Evolutionary conservation across 2,113 vertebrate genomes (phyloP), one percentile per base, ranked within the genome.

Genomic region (Pycnonotus jocosus): DNA sequence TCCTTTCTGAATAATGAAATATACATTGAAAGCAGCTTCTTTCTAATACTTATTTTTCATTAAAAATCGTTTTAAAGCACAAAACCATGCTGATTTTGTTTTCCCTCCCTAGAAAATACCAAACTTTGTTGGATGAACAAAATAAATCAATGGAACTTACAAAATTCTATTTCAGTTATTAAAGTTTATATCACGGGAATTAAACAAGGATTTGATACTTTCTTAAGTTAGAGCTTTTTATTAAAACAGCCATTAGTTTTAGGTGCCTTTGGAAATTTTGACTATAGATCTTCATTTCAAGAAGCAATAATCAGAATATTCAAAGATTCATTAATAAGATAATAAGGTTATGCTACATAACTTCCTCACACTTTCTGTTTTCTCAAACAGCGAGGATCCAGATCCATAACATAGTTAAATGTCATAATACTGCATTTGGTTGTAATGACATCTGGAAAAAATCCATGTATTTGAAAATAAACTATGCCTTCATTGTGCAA

Each of bases 131-230:
- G 57, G 77, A 51, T 6, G 18, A 92, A 50, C 53, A 54, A 96
- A 93, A 93, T n/a, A 96, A 96, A 88, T 81, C 71, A 92, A 60
- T 10, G 9, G 78, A 97, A 95, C 31, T 71, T 77, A 87, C 28
- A 81, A 90, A 96, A 86, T 58, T 95, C 38, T 94, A 45, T 95
- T 95, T 85, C 93, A 79, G 31, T 93, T 81, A 93, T 95, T 97
- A 95, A 90, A 96, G 90, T 95, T 85, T 95, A 65, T 79, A 76
- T 77, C 11, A 66, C 10, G 53, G 58, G 92, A 95, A 90, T 95
- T 93, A 94, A 95, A 76, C 8, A 84, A 78, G 6, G 14, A 58
- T 87, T 96, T 95, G 72, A 85, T 94, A 53, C 3, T 96, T 94
- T 92, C 58, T 80, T 81, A 86, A 96, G 96, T 82, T 92, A 90